These are phyloP conservation scores for Mylabris phalerata DNA, from an alignment of 1,140 invertebrate species.

Conservation along the genomic window DNA sequence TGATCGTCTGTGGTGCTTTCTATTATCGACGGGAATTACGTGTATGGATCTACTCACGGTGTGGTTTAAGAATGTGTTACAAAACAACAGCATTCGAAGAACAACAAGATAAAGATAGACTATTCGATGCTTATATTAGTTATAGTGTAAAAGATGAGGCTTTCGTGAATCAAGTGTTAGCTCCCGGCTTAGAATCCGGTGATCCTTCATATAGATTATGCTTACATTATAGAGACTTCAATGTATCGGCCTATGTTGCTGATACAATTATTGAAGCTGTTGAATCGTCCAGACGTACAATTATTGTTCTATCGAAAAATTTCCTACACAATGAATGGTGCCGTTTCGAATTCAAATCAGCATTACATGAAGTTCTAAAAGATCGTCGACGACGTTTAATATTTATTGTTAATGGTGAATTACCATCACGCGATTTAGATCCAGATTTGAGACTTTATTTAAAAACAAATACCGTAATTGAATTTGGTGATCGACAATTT, in stretches of 20 bases:
- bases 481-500: conserved; percentile 89
- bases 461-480: conserved; percentile 82
- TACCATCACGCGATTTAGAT: conserved; percentile 79
- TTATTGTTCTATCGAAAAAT: conserved; percentile 85
- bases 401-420: conserved; percentile 76
- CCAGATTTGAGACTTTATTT: conserved; percentile 82
- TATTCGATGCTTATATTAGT: conserved; percentile 86
- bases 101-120: conserved; percentile 70
- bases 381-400: conserved; percentile 74
- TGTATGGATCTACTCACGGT: conserved; percentile 81
- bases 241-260: conserved; percentile 74
- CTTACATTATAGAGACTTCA: conserved; percentile 79
- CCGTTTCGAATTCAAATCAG: conserved; percentile 86
- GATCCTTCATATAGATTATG: conserved; percentile 72
- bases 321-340: conserved; percentile 93
- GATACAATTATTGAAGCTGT: conserved; percentile 87
- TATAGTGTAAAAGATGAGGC: conserved; percentile 87
- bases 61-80: conserved; percentile 76
- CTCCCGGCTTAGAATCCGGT: conserved; percentile 69
- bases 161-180: conserved; percentile 79
- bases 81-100: conserved; percentile 69
- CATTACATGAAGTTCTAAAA: conserved; percentile 84
- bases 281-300: conserved; percentile 80
- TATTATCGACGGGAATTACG: conserved; percentile 76
- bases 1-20: conserved; percentile 65